Evolutionary conservation across 30 jellyfish, hydroid and myxozoan genomes (phyloP).

Genomic region (Nemopilema nomurai): DNA sequence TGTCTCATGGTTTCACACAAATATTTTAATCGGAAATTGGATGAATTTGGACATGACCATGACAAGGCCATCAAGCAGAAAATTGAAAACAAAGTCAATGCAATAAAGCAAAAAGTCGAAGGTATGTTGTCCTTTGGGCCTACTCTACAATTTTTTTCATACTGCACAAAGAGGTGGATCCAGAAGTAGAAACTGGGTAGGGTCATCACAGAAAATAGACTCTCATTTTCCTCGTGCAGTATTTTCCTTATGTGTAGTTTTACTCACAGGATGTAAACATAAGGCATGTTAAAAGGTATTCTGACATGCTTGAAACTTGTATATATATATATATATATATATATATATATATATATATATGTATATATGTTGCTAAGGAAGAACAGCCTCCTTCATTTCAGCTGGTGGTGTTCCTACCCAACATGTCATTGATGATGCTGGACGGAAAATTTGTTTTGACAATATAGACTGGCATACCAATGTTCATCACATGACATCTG

Average conservation of each 20-base stretch:
- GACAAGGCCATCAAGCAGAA: constrained; percentile 3
- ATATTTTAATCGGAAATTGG: constrained; percentile 23
- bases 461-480: background rate
- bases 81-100: constrained; percentile 14
- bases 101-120: background rate
- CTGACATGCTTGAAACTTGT: background rate
- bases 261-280: background rate
- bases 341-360: too few species aligned
- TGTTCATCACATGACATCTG: background rate
- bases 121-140: too few species aligned
- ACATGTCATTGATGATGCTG: background rate
- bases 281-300: background rate
- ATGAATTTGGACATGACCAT: constrained; percentile 53
- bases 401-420: background rate
- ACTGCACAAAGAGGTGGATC: background rate
- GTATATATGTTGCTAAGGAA: too few species aligned
- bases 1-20: constrained; percentile 47
- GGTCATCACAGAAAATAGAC: background rate
- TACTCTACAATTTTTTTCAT: too few species aligned
- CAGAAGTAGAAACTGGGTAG: background rate
- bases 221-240: too few species aligned
- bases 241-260: too few species aligned
- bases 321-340: too few species aligned
- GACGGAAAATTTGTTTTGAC: background rate
- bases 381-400: too few species aligned